Evolutionary conservation across 2,888 invertebrate genomes (phyloP).

Genomic region (Cryptocheilus praepositus): DNA sequence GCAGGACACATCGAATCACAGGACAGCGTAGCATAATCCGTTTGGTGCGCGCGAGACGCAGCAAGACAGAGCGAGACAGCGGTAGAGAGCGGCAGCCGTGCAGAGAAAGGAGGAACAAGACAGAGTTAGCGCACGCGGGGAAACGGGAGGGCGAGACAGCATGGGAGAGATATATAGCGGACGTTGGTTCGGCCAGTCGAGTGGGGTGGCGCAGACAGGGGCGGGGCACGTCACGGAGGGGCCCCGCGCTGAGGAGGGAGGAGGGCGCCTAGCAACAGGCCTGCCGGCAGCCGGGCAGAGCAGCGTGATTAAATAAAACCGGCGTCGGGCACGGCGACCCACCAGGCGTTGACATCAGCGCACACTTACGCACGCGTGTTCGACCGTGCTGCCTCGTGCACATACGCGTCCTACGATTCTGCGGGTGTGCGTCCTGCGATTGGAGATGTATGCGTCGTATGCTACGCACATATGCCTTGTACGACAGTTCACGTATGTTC

Average conservation of each 20-base stretch:
- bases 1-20: no score
- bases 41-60: not conserved
- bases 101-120: slow-evolving; percentile 22
- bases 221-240: slow-evolving; percentile 63
- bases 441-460: no score
- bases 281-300: slow-evolving; percentile 63
- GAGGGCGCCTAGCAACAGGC: slow-evolving; percentile 74
- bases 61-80: not conserved
- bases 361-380: slow-evolving; percentile 42
- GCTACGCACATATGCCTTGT: not conserved
- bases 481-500: no score
- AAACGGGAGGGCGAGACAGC: slow-evolving; percentile 3
- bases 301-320: slow-evolving; percentile 73
- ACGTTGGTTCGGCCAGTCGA: slow-evolving; percentile 36
- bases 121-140: not conserved
- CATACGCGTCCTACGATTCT: slow-evolving; percentile 2
- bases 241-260: slow-evolving; percentile 57
- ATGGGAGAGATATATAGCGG: slow-evolving; percentile 32
- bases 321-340: slow-evolving; percentile 64
- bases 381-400: slow-evolving; percentile 8
- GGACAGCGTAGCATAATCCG: not conserved
- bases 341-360: slow-evolving; percentile 68
- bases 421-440: slow-evolving; percentile 1
- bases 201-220: slow-evolving; percentile 57
- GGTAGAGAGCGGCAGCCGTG: slow-evolving; percentile 7